These are phyloP conservation scores for Lacerta bilineata DNA, from an alignment of 2,797 vertebrate genomes.

Conservation along the genomic window DNA sequence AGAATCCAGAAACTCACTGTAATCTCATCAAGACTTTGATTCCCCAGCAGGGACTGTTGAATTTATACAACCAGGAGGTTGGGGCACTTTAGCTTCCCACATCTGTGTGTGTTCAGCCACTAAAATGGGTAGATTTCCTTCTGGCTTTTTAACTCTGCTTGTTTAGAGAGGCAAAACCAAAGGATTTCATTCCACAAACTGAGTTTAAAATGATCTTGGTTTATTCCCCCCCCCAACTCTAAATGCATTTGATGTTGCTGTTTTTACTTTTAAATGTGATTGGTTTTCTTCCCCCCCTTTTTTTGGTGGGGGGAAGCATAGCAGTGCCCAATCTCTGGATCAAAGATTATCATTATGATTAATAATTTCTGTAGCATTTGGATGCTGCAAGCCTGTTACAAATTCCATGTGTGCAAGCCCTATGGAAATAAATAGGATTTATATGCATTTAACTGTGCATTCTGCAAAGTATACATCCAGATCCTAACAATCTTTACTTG, in stretches of 20 bases:
- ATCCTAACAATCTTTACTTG: not conserved
- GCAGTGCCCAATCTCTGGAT: not conserved
- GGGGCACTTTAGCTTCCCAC: conserved; percentile 47
- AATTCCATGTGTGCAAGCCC: not conserved
- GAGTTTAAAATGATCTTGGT: conserved; percentile 46
- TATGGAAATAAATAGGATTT: not conserved
- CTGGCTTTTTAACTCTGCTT: conserved; percentile 53
- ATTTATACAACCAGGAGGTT: conserved; percentile 67
- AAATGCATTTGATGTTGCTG: conserved; percentile 38
- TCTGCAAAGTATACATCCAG: not conserved
- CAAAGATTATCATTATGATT: conserved; percentile 3
- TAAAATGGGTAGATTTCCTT: conserved; percentile 42
- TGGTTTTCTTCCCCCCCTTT: too few species aligned
- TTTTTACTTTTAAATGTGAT: not conserved
- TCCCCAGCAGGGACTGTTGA: conserved; percentile 72
- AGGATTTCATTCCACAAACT: conserved; percentile 54
- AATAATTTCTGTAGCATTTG: not conserved
- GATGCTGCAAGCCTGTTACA: not conserved
- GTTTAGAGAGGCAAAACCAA: conserved; percentile 44
- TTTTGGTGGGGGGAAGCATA: not conserved
- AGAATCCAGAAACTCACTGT: conserved; percentile 75
- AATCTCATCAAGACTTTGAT: conserved; percentile 76
- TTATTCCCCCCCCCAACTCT: conserved; percentile 11
- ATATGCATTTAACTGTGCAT: not conserved
- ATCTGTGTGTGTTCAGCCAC: conserved; percentile 51